phyloP scores from a whole-genome alignment of 2,888 invertebrate species.

The Gortyna flavago region DNA sequence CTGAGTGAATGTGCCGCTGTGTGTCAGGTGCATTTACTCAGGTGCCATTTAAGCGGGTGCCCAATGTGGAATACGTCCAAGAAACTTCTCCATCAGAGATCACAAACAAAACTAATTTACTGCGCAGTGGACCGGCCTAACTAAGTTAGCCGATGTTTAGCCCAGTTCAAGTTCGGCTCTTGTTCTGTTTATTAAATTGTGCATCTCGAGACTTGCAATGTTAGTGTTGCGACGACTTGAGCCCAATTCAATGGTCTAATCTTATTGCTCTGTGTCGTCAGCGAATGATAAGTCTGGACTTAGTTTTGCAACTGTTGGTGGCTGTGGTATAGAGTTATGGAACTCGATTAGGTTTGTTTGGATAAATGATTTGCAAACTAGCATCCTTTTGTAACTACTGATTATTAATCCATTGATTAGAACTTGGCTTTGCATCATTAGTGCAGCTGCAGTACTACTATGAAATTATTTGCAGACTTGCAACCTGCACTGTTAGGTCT shows the following conservation, averaged over 20 bases:
- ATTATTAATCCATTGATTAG: neutral
- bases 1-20: too few relatives aligned
- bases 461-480: neutral
- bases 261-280: constrained; percentile 26
- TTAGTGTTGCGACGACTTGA: constrained; percentile 28
- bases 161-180: constrained; percentile 57
- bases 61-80: too few relatives aligned
- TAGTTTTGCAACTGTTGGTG: constrained; percentile 28
- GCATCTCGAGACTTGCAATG: constrained; percentile 57
- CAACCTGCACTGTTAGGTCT: too few relatives aligned
- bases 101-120: constrained; percentile 39
- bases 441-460: neutral
- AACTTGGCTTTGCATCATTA: neutral
- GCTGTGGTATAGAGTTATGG: neutral
- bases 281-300: constrained; percentile 22
- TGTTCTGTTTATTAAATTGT: constrained; percentile 58
- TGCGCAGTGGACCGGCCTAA: constrained; percentile 44
- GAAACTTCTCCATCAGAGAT: constrained; percentile 35
- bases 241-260: constrained; percentile 34
- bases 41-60: too few relatives aligned
- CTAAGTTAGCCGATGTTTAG: constrained; percentile 58
- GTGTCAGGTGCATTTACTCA: too few relatives aligned
- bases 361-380: neutral
- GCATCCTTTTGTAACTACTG: too few relatives aligned
- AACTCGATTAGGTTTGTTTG: neutral